Conservation (phyloP, 2,113 vertebrate genomes). For the Natator depressus region DNA sequence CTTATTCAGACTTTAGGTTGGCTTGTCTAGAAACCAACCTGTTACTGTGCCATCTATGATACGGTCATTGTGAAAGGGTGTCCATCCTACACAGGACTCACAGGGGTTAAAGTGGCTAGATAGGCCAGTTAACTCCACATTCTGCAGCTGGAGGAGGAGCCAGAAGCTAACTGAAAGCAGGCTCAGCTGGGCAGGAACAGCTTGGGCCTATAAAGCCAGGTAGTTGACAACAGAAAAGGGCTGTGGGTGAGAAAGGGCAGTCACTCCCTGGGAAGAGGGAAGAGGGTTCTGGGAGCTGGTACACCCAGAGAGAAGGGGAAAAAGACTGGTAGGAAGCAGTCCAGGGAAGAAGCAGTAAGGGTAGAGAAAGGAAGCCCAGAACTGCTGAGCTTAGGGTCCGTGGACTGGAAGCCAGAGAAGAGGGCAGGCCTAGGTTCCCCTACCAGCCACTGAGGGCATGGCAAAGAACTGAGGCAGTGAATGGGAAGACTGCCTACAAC, state of each 20-base stretch:
- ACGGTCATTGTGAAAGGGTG: not conserved
- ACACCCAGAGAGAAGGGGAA: not conserved
- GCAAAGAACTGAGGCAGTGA: not conserved
- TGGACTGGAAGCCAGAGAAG: not conserved
- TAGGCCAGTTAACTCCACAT: too few relatives aligned
- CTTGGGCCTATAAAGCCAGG: not conserved
- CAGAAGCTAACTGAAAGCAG: not conserved
- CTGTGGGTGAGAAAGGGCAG: not conserved
- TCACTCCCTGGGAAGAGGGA: not conserved
- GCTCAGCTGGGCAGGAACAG: not conserved
- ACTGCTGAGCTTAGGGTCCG: not conserved
- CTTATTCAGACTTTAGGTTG: constrained; percentile 10
- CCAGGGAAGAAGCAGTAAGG: not conserved
- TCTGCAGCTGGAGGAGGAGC: not conserved
- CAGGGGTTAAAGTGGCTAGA: too few relatives aligned
- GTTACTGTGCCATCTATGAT: not conserved
- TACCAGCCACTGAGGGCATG: not conserved
- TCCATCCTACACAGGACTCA: not conserved
- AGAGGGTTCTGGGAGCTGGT: not conserved
- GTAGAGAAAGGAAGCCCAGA: not conserved
- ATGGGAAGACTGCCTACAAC: not conserved
- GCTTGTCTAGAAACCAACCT: not conserved
- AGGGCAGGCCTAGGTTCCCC: not conserved
- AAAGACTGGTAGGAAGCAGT: not conserved
- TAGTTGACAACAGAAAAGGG: not conserved